These are phyloP conservation scores for Aurelia sp. DNA, from an alignment of 30 jellyfish, hydroid and myxozoan species.

Conservation along the genomic window DNA sequence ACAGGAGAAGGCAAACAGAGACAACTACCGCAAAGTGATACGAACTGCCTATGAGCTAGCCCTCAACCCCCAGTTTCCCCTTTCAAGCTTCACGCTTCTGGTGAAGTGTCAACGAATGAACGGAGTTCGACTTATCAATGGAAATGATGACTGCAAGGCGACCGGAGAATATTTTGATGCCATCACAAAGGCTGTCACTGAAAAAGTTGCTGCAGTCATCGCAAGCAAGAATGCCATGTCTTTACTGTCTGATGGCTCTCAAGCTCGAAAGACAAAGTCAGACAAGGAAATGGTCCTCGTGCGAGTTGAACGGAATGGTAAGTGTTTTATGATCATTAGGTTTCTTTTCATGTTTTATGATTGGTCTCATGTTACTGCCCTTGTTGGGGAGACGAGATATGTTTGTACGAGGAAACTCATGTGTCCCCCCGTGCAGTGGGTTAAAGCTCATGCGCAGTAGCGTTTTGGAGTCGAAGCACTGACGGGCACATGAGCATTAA, in stretches of 20 bases:
- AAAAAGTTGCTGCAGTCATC: conserved; percentile 31
- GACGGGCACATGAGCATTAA: no score
- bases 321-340: neutral
- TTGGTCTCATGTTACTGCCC: no score
- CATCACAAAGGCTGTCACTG: conserved; percentile 34
- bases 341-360: no score
- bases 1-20: neutral
- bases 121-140: conserved; percentile 30
- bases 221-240: conserved; percentile 31
- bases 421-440: no score
- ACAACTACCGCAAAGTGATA: neutral
- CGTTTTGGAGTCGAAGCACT: no score
- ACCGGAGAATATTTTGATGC: conserved; percentile 13
- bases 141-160: conserved; percentile 27
- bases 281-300: conserved; percentile 68
- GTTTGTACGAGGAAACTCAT: no score
- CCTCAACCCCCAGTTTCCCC: conserved; percentile 32
- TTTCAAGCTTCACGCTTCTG: conserved; percentile 9
- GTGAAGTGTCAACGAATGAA: conserved; percentile 30
- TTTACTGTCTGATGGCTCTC: conserved; percentile 46
- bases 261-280: conserved; percentile 60
- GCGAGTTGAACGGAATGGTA: conserved; percentile 53
- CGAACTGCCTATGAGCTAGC: conserved; percentile 41
- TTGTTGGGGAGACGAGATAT: no score
- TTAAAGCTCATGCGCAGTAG: no score